Evolutionary conservation across 2,888 invertebrate species (phyloP).

Genomic region (Apamea sordens): DNA sequence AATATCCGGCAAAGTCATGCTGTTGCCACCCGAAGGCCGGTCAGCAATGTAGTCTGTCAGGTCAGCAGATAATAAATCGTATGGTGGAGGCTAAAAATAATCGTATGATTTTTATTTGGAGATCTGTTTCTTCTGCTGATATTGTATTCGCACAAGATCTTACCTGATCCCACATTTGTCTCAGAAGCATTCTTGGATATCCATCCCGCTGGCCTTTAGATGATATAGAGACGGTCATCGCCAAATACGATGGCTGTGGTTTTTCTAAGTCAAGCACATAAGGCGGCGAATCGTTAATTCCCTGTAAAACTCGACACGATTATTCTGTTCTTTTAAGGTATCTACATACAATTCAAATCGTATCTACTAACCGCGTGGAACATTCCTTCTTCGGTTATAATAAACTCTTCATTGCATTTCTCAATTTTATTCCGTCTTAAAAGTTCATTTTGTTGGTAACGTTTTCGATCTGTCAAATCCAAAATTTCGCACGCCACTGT

Average conservation of each 20-base stretch:
- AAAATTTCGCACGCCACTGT: conserved; percentile 85
- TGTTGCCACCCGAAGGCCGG: conserved; percentile 74
- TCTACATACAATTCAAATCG: not conserved
- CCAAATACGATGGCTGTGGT: conserved; percentile 82
- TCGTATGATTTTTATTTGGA: not conserved
- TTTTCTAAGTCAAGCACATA: conserved; percentile 82
- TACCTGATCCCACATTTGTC: conserved; percentile 87
- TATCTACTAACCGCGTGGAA: conserved; percentile 78
- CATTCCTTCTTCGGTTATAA: conserved; percentile 84
- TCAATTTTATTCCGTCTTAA: conserved; percentile 80
- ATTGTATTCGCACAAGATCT: not conserved
- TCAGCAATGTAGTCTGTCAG: conserved; percentile 66
- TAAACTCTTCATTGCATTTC: conserved; percentile 85
- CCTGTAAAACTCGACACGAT: conserved; percentile 71
- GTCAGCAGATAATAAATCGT: conserved; percentile 82
- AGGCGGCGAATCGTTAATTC: conserved; percentile 85
- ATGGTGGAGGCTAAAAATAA: conserved; percentile 81
- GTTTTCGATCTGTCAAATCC: conserved; percentile 83
- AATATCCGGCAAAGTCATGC: conserved; percentile 80
- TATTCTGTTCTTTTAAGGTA: conserved; percentile 4
- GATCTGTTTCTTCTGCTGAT: not conserved
- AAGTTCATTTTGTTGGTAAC: conserved; percentile 83
- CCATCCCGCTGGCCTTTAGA: conserved; percentile 87
- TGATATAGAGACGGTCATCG: conserved; percentile 82
- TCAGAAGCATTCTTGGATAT: conserved; percentile 81